A percentile compares a stretch with the other conserved stretches of the same genome.
Conservation (phyloP, 2,797 vertebrate species). For the Schizopygopsis pylzovi region DNA sequence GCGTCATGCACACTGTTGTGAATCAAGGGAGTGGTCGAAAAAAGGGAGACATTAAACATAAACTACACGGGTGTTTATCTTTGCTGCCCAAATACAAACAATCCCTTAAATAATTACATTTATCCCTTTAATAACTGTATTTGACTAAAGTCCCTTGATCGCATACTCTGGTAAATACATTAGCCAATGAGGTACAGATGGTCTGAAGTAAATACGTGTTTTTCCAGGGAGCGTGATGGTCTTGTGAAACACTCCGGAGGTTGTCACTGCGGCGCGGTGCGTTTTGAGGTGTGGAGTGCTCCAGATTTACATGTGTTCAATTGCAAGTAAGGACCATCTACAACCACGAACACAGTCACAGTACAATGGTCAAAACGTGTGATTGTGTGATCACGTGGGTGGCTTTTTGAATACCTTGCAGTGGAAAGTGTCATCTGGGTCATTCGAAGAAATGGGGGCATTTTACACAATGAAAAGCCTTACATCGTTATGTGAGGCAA, state of each 20-base stretch:
- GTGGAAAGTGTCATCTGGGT: background rate
- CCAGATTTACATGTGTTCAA: conserved; percentile 89
- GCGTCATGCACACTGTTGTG: background rate
- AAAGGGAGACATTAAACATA: background rate
- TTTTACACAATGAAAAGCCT: background rate
- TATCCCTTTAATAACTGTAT: background rate
- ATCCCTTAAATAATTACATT: background rate
- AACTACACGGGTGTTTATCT: background rate
- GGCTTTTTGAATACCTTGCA: background rate
- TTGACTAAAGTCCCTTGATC: background rate
- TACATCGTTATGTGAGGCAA: background rate
- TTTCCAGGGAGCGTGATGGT: conserved; percentile 79
- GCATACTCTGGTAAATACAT: background rate
- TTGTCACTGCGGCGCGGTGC: conserved; percentile 92
- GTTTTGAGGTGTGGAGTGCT: conserved; percentile 89
- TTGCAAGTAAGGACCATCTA: conserved; percentile 87
- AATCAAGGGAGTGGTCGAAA: background rate
- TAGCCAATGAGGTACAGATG: background rate
- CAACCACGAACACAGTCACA: conserved; percentile 3
- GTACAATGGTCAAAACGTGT: background rate
- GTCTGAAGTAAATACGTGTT: background rate
- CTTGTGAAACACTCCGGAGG: conserved; percentile 89
- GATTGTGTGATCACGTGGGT: conserved; percentile 3
- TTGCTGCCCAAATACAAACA: background rate
- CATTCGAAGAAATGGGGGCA: background rate